Percentiles rank a stretch among this genome's conserved stretches.
Evolutionary conservation across 2,113 vertebrate genomes (phyloP).

Genomic region (Ailurus styani): DNA sequence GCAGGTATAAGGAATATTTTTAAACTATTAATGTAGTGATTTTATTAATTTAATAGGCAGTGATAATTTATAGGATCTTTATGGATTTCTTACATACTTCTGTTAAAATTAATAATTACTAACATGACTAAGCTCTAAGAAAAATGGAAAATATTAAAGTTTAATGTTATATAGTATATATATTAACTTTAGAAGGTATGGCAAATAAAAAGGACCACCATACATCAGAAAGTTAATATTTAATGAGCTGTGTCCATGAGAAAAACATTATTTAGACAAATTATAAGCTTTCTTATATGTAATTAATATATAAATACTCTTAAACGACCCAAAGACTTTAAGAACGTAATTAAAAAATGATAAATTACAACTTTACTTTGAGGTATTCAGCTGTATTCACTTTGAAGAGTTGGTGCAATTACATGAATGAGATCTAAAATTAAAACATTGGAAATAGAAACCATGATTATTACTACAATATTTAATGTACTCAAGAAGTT

Average conservation of each 20-base stretch:
- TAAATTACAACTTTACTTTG: not conserved
- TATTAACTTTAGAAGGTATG: not conserved
- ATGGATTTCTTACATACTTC: not conserved
- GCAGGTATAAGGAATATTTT: not conserved
- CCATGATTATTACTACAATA: not conserved
- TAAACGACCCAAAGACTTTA: not conserved
- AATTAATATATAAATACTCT: not conserved
- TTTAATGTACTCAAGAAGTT: not conserved
- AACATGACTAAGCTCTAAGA: not conserved
- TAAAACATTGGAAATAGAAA: constrained; percentile 3
- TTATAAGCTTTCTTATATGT: not conserved
- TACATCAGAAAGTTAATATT: not conserved
- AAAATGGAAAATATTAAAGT: not conserved
- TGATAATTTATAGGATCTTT: not conserved
- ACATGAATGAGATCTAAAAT: not conserved
- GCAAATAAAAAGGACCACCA: not conserved
- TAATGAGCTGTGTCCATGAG: not conserved
- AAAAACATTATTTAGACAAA: not conserved
- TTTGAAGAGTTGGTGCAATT: not conserved
- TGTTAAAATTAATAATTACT: not conserved
- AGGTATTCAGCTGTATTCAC: not conserved
- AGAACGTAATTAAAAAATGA: not conserved
- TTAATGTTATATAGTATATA: not conserved
- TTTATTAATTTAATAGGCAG: not conserved
- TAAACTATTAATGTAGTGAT: not conserved